Evolutionary conservation across 2,888 invertebrate genomes (phyloP).

Genomic region (Chirona hameri): DNA sequence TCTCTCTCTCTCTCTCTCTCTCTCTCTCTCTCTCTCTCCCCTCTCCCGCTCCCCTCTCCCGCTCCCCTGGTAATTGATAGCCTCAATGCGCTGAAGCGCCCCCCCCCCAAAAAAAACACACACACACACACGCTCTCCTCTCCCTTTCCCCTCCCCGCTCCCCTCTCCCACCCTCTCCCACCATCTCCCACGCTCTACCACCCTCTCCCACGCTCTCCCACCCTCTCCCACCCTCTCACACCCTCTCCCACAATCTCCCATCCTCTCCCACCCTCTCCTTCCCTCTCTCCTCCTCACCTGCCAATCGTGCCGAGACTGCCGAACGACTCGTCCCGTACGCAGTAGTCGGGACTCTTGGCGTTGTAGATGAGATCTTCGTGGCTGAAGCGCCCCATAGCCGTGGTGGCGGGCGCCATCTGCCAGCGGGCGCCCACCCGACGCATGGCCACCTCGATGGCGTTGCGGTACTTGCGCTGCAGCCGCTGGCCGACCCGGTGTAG

Average conservation of each 20-base stretch:
- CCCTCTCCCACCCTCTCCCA: too few relatives aligned
- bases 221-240: too few relatives aligned
- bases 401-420: constrained; percentile 36
- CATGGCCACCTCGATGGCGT: constrained; percentile 36
- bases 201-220: too few relatives aligned
- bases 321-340: constrained; percentile 68
- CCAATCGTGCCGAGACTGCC: constrained; percentile 61
- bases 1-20: constrained; percentile 31
- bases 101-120: too few relatives aligned
- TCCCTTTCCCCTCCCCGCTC: neutral
- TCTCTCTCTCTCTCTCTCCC: constrained; percentile 30
- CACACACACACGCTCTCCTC: too few relatives aligned
- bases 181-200: neutral
- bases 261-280: too few relatives aligned
- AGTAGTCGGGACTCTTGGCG: constrained; percentile 95
- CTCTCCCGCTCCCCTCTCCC: neutral
- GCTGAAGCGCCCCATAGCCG: constrained; percentile 37
- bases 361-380: constrained; percentile 83
- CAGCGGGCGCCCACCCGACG: constrained; percentile 34
- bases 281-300: constrained; percentile 34
- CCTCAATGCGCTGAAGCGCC: too few relatives aligned
- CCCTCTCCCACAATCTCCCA: too few relatives aligned
- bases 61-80: too few relatives aligned
- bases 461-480: constrained; percentile 54
- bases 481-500: constrained; percentile 68